Evolutionary conservation across 2,797 vertebrate genomes (phyloP), one percentile per base, ranked within the genome.

Genomic region (Zalophus californianus): DNA sequence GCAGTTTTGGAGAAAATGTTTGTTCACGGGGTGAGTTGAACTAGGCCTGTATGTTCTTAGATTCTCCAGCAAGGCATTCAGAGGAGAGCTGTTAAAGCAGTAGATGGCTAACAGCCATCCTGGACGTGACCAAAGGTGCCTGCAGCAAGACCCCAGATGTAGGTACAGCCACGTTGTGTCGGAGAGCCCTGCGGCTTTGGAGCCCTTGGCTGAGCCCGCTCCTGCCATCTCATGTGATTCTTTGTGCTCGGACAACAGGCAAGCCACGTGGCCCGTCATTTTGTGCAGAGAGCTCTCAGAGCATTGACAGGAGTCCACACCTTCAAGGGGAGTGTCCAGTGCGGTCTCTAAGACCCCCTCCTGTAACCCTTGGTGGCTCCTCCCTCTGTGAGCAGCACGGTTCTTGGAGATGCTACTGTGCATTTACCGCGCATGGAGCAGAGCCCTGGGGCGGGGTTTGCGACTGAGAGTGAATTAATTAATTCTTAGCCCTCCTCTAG

Each of bases 341-440:
- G n/a, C 0, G 9, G 18, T 66, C 54, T 58, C 85, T 20, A 0
- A 0, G 5, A 8, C 54, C 25, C 15, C 54, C 3, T 14, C 0
- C 44, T 25, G 29, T 38, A 15, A 15, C 23, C 70, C 16, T 32
- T 7, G 1, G 50, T 0, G 16, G 7, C 4, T 15, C 29, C 2
- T 32, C 6, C 23, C 8, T 27, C 56, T 84, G 2, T 38, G 32
- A 25, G 35, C 11, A 35, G 56, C 38, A 0, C 0, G 0, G 1
- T 78, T 41, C 27, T 84, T 50, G 27, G 11, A 64, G 48, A 12
- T 32, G 20, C 15, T 8, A 2, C 44, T 7, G 0, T 18, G 41
- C 9, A 1, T n/a, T 77, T 44, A 13, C 21, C 20, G 54, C 50
- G 5, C 8, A 8, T 4, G 18, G 66, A 25, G 35, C 11, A 25